A percentile compares a stretch with the other conserved stretches of the same genome.
These are phyloP conservation scores for Gymnocheta viridis DNA, from an alignment of 2,888 invertebrate species.

Conservation along the genomic window DNA sequence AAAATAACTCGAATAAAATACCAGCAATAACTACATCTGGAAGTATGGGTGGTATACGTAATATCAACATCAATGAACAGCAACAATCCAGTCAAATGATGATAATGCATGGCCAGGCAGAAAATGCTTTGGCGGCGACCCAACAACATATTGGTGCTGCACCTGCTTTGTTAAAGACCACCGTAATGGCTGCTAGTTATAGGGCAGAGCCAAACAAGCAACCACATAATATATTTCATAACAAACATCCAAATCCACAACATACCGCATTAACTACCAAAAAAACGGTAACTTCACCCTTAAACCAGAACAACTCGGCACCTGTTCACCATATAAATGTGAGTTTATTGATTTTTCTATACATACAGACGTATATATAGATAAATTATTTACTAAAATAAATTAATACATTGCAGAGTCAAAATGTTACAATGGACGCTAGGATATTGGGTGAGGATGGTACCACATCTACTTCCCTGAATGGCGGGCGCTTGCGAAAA, in stretches of 20 bases:
- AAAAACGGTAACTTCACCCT: conserved; percentile 28
- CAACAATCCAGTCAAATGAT: conserved; percentile 47
- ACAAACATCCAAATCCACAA: conserved; percentile 60
- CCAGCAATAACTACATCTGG: conserved; percentile 31
- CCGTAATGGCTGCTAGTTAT: conserved; percentile 28
- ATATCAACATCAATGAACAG: conserved; percentile 37
- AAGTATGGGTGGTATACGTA: conserved; percentile 36
- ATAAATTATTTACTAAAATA: background rate
- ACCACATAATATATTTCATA: conserved; percentile 70
- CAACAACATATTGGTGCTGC: conserved; percentile 27
- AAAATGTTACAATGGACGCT: conserved; percentile 61
- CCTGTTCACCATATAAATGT: conserved; percentile 75
- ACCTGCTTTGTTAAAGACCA: conserved; percentile 49
- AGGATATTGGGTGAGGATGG: conserved; percentile 50
- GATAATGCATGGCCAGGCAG: conserved; percentile 34
- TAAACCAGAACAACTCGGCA: conserved; percentile 76
- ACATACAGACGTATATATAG: background rate
- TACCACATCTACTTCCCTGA: conserved; percentile 41
- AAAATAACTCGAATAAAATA: conserved; percentile 74
- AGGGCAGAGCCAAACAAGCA: conserved; percentile 49
- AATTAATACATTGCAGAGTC: conserved; percentile 43
- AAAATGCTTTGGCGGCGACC: conserved; percentile 15
- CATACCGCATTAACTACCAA: conserved; percentile 37
- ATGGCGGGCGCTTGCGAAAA: conserved; percentile 47
- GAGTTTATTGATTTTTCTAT: conserved; percentile 51